Conservation (phyloP, 2,113 vertebrate genomes). For the Equus przewalskii region DNA sequence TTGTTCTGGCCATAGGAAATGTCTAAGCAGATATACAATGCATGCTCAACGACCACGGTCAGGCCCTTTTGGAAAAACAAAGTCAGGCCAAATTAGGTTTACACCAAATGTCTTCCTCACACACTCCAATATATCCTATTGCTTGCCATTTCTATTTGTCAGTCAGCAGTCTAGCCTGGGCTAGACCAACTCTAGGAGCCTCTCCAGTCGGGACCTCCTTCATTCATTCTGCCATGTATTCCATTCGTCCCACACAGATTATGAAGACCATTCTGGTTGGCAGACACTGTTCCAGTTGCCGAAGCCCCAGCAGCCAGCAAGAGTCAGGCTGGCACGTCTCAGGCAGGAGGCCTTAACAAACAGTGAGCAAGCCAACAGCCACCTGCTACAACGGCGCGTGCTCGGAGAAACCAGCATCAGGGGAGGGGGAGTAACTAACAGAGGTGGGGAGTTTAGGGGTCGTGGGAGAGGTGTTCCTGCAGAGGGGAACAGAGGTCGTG, state of each 20-base stretch:
- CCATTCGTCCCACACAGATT: fast-evolving
- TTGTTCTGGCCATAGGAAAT: too few relatives aligned
- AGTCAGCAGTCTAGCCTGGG: neutral
- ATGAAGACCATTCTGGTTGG: fast-evolving
- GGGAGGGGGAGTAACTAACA: fast-evolving
- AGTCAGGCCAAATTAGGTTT: too few relatives aligned
- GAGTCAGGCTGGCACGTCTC: neutral
- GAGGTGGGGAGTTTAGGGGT: neutral
- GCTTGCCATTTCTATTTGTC: too few relatives aligned
- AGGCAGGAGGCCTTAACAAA: fast-evolving
- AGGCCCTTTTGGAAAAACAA: too few relatives aligned
- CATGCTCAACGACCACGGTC: too few relatives aligned
- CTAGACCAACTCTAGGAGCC: fast-evolving
- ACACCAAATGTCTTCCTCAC: too few relatives aligned
- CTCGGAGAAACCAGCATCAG: fast-evolving
- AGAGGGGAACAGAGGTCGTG: too few relatives aligned
- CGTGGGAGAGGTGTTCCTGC: neutral
- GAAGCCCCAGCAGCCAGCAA: fast-evolving
- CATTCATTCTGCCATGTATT: fast-evolving
- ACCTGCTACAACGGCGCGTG: fast-evolving
- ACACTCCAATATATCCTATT: too few relatives aligned
- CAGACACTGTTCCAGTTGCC: neutral
- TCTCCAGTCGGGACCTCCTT: neutral
- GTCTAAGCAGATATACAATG: too few relatives aligned
- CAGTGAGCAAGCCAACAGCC: neutral